Base-by-base conservation (phyloP, 1,140 invertebrate species). In the Chelonus insularis region DNA sequence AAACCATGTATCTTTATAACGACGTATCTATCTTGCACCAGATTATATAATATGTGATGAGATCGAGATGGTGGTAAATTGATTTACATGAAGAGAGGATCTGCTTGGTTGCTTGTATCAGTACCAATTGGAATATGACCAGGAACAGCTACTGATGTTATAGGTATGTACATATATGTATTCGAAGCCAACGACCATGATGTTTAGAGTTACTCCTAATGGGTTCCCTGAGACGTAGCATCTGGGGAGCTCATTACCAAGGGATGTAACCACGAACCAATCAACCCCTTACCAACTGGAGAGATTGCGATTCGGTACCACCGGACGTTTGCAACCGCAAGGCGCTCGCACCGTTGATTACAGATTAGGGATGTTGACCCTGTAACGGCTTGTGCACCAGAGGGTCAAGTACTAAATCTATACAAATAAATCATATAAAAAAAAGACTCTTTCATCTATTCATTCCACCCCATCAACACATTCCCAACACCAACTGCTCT, bases 181-280 rank as follows among this genome's bases (percentile, higher is more conserved):
- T 32, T 2, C 7, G 12, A 4, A 47, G 37, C 39, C 50, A 58
- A 60, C 36, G 62, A 63, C 57, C 63, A 57, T 62, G 68, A 67
- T 74, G 69, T 76, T 78, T 74, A 71, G 73, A 75, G 72, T 73
- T 63, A 67, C 45, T 68, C 72, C 78, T 78, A 78, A 23, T 79
- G 77, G 76, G 63, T 78, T 79, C 73, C 75, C 77, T 73, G 77
- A 79, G 77, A 79, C 72, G 72, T 72, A 71, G 68, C 77, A 77
- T 78, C 78, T 77, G 76, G 71, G 72, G 65, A 72, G 72, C 77
- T 79, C 77, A 80, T 80, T 79, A 79, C 72, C 72, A 78, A 77
- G 74, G 75, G 77, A 80, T 76, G 77, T 70, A 71, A 79, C 78
- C 78, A 68, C 78, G 77, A 79, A 79, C 76, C 78, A 78, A 79